These are phyloP conservation scores for Odontomyia ornata DNA, from an alignment of 2,888 invertebrate species.

Conservation along the genomic window DNA sequence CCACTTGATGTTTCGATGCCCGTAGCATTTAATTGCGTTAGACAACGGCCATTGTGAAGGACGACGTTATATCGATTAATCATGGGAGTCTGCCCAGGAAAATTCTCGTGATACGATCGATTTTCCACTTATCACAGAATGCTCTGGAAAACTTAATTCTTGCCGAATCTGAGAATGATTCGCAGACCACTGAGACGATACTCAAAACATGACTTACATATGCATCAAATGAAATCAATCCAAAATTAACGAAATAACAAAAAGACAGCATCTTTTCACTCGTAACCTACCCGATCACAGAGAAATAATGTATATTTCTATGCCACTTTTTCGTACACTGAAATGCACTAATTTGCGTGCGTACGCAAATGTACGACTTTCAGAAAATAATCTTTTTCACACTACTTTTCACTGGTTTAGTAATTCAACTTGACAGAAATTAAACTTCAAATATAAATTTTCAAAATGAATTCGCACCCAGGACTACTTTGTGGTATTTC, in stretches of 20 bases:
- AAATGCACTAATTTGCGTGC: too few relatives aligned
- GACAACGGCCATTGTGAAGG: conserved; percentile 10
- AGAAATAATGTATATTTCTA: neutral
- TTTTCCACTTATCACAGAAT: neutral
- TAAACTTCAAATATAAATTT: too few relatives aligned
- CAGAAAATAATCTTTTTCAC: too few relatives aligned
- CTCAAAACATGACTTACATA: neutral
- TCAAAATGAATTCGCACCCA: too few relatives aligned
- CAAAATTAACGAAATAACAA: neutral
- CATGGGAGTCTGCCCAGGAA: conserved; percentile 21
- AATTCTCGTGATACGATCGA: neutral
- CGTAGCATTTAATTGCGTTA: neutral
- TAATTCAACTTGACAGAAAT: too few relatives aligned
- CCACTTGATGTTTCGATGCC: neutral
- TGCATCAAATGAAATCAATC: neutral
- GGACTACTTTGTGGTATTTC: neutral
- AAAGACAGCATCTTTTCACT: neutral
- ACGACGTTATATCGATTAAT: conserved; percentile 25
- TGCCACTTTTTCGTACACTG: neutral
- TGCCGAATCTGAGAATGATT: neutral
- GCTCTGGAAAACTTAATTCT: neutral
- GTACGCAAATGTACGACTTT: too few relatives aligned
- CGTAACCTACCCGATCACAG: neutral
- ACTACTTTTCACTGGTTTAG: too few relatives aligned
- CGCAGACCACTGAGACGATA: neutral